Evolutionary conservation across 2,113 vertebrate species (phyloP), one percentile per base, ranked within the genome.

Genomic region (Tor tambroides): DNA sequence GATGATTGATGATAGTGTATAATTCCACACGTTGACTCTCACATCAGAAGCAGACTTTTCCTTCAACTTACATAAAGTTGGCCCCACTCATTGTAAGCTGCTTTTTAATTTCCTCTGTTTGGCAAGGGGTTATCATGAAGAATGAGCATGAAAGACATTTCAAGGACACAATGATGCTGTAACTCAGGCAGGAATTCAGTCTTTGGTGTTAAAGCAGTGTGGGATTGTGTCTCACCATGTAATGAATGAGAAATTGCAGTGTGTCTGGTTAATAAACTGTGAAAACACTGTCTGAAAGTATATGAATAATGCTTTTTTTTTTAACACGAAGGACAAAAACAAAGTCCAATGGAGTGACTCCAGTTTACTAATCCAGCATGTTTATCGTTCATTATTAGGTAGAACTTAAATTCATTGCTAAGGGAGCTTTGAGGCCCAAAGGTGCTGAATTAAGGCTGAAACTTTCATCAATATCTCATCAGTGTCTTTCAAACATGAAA

Each of bases 1-100:
- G 28, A 74, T 87, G 88, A 89, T 87, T 84, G 83, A 89, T 89
- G 83, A 85, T 63, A 56, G 59, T n/a, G 69, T 72, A 76, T 85
- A 85, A 83, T 83, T 61, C 72, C 82, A 75, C 65, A 78, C 43
- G 67, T 76, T 76, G 69, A 17, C 38, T 75, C 54, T 41, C 77
- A 87, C 87, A 59, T 80, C 75, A 85, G 82, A 89, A 80, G 38
- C 83, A 85, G 87, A 30, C 83, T 77, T 85, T 89, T 87, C 71
- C 67, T 61, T 59, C 63, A 87, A 79, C 41, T 43, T 84, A 23
- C 83, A 77, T 56, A 35, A 87, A 85, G 54, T 17, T 41, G 75
- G 74, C 46, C 67, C 35, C n/a, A 10, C 41, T 89, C 69, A 75
- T 67, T 76, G 49, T 87, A 78, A 83, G 83, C 69, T 72, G 83